phyloP scores from a whole-genome alignment of 2,888 invertebrate species.

The Phlogophora meticulosa region DNA sequence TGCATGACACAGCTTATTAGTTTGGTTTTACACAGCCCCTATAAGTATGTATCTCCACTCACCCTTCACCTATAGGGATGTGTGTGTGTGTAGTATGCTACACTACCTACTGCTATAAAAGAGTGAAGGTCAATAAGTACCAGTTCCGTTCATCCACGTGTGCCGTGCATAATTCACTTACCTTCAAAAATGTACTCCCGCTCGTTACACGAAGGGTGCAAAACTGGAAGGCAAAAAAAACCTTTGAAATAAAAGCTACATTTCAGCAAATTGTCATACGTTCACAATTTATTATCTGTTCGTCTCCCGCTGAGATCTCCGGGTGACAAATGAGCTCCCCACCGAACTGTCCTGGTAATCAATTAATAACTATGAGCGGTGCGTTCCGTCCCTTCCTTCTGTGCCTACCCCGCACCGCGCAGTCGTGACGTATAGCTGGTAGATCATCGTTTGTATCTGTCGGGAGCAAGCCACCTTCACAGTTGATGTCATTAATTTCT shows the following conservation, averaged over 20 bases:
- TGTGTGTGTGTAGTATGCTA: too few relatives aligned
- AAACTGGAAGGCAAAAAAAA: slow-evolving; percentile 1
- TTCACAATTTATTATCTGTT: slow-evolving; percentile 1
- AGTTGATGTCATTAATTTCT: slow-evolving; percentile 43
- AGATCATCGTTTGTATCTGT: slow-evolving; percentile 54
- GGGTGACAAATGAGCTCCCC: slow-evolving; percentile 30
- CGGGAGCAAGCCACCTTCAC: slow-evolving; percentile 25
- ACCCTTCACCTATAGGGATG: too few relatives aligned
- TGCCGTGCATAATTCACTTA: background rate
- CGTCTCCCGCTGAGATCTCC: background rate
- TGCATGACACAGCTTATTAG: too few relatives aligned
- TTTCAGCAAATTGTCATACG: background rate
- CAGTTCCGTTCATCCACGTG: background rate
- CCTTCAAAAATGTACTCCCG: slow-evolving; percentile 1
- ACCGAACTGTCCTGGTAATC: slow-evolving; percentile 14
- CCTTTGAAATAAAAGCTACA: slow-evolving; percentile 2
- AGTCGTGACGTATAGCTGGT: slow-evolving; percentile 11
- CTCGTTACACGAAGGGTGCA: background rate
- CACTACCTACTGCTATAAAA: background rate
- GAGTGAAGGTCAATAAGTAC: too few relatives aligned
- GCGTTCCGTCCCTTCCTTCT: slow-evolving; percentile 22
- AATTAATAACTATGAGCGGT: slow-evolving; percentile 54
- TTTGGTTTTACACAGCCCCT: too few relatives aligned
- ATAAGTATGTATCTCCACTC: too few relatives aligned
- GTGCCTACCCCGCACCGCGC: background rate